Percentiles rank a stretch among this genome's conserved stretches.
These are phyloP conservation scores for Heliocidaris erythrogramma DNA, from an alignment of 35 echinoderm and acorn worm genomes.

Conservation along the genomic window DNA sequence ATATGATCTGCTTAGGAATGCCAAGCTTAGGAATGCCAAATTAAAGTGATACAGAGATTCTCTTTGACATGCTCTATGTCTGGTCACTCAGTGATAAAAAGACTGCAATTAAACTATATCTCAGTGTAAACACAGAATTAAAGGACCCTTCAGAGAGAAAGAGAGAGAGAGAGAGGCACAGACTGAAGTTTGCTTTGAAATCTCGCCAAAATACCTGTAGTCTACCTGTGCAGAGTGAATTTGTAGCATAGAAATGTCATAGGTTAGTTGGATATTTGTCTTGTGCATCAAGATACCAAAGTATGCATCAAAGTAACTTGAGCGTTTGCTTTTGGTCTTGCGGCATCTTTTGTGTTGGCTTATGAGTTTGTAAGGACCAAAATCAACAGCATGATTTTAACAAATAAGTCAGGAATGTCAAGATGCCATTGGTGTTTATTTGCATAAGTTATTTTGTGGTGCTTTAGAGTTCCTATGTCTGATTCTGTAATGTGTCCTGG, in stretches of 20 bases:
- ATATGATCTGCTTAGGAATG: background rate
- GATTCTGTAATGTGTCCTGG: background rate
- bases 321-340: background rate
- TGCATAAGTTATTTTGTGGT: background rate
- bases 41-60: background rate
- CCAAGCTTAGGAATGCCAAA: background rate
- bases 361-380: background rate
- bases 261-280: background rate
- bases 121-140: background rate
- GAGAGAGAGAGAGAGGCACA: too few relatives aligned
- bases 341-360: background rate
- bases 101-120: conserved; percentile 3
- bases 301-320: background rate
- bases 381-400: background rate
- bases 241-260: background rate
- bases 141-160: background rate
- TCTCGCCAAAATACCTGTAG: background rate
- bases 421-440: background rate
- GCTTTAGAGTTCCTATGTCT: conserved; percentile 1
- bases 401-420: conserved; percentile 11
- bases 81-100: conserved; percentile 1
- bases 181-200: background rate
- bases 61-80: background rate
- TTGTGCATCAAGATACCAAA: background rate
- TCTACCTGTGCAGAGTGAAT: background rate